phyloP scores from a whole-genome alignment of 2,797 vertebrate genomes.

The Mus caroli region DNA sequence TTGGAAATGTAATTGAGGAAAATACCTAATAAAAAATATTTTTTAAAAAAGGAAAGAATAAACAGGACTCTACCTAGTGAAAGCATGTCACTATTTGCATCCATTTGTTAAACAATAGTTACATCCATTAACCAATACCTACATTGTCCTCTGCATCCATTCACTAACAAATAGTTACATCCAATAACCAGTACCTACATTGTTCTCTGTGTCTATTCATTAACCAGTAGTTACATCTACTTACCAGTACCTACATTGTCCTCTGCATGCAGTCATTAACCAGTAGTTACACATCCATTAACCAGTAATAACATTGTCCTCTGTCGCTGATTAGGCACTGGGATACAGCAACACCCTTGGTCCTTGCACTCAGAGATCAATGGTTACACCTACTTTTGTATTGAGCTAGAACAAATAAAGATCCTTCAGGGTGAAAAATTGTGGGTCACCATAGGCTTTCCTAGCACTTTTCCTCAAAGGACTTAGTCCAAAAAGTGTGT shows the following conservation, averaged over 20 bases:
- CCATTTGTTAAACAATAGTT: not conserved
- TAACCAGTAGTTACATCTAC: not conserved
- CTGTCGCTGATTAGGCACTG: not conserved
- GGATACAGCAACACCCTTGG: rapidly evolving
- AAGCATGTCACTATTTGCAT: not conserved
- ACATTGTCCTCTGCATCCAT: not conserved
- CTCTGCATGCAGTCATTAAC: not conserved
- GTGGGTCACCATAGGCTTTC: not conserved
- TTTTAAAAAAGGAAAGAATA: not conserved
- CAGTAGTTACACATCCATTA: not conserved
- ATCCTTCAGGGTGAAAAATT: not conserved
- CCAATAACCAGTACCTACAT: not conserved
- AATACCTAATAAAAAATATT: too few relatives aligned
- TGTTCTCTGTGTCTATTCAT: not conserved
- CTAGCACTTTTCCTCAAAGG: not conserved
- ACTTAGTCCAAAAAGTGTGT: not conserved
- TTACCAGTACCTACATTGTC: not conserved
- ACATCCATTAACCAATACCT: not conserved
- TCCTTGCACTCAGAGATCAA: not conserved
- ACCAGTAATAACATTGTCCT: not conserved
- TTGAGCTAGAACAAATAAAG: not conserved
- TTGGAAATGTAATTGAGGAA: too few relatives aligned
- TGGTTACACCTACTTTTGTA: not conserved
- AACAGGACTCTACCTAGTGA: not conserved
- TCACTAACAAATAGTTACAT: too few relatives aligned